Evolutionary conservation across 2,797 vertebrate species (phyloP).

Genomic region (Melanotaenia boesemani): DNA sequence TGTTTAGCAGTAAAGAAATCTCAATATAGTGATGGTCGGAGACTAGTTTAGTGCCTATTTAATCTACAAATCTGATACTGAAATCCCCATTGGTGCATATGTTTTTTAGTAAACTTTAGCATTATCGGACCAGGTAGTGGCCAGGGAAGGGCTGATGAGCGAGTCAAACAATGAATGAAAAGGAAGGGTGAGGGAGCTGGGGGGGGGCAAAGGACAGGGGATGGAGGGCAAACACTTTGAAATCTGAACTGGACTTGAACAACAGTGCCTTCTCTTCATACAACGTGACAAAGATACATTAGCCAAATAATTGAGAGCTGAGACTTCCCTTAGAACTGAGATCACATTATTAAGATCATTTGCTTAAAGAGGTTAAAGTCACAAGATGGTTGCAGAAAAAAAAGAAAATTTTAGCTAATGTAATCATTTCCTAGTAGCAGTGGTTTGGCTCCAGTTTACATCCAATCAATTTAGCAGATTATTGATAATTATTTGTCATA

Average conservation of each 20-base stretch:
- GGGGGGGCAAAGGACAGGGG: conserved; percentile 21
- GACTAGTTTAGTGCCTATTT: neutral
- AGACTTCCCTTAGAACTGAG: conserved; percentile 37
- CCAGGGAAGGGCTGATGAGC: conserved; percentile 30
- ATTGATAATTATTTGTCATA: neutral
- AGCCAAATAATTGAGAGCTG: conserved; percentile 57
- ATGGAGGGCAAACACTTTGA: conserved; percentile 64
- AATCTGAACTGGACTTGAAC: conserved; percentile 69
- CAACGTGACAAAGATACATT: conserved; percentile 64
- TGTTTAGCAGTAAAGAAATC: conserved; percentile 9
- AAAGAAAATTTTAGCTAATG: neutral
- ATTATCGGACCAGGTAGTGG: conserved; percentile 48
- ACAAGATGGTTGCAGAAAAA: conserved; percentile 4
- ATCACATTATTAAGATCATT: conserved; percentile 12
- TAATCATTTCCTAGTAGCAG: neutral
- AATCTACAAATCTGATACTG: conserved; percentile 33
- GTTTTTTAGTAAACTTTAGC: conserved; percentile 63
- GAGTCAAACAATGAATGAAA: conserved; percentile 29
- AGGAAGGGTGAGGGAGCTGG: conserved; percentile 15
- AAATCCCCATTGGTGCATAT: conserved; percentile 60
- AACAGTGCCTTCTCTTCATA: conserved; percentile 73
- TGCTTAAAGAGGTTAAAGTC: conserved; percentile 23
- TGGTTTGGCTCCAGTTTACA: neutral
- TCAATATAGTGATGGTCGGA: conserved; percentile 14
- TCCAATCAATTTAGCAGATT: neutral